A percentile compares a stretch with the other conserved stretches of the same genome.
These are phyloP conservation scores for Riparia riparia DNA, from an alignment of 2,113 vertebrate species.

Conservation along the genomic window DNA sequence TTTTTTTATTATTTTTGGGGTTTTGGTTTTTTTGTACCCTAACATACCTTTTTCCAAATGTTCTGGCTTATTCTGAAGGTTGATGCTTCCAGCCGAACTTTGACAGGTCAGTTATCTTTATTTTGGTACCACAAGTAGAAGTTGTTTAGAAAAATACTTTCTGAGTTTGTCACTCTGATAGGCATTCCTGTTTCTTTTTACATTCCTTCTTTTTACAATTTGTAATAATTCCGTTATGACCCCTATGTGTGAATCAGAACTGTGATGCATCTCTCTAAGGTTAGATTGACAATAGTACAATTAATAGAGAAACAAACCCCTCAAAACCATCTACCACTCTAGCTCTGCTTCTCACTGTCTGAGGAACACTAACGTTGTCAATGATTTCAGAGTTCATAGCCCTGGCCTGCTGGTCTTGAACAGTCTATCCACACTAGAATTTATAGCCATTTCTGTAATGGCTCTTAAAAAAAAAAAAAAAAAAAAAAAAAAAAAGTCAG, in stretches of 20 bases:
- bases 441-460: background rate
- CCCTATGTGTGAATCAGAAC: background rate
- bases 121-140: background rate
- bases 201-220: background rate
- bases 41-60: background rate
- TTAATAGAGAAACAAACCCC: background rate
- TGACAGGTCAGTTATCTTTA: background rate
- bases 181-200: background rate
- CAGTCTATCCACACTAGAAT: background rate
- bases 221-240: background rate
- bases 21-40: background rate
- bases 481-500: background rate
- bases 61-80: background rate
- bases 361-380: background rate
- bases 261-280: background rate
- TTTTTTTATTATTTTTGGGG: background rate
- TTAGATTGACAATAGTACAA: background rate
- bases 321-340: background rate
- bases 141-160: background rate
- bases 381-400: conserved; percentile 9
- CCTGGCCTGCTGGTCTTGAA: background rate
- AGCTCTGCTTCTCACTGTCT: background rate
- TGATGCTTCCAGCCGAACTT: background rate
- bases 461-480: background rate
- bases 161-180: background rate